phyloP scores from a whole-genome alignment of 2,797 vertebrate species.

The Girardinus metallicus region DNA sequence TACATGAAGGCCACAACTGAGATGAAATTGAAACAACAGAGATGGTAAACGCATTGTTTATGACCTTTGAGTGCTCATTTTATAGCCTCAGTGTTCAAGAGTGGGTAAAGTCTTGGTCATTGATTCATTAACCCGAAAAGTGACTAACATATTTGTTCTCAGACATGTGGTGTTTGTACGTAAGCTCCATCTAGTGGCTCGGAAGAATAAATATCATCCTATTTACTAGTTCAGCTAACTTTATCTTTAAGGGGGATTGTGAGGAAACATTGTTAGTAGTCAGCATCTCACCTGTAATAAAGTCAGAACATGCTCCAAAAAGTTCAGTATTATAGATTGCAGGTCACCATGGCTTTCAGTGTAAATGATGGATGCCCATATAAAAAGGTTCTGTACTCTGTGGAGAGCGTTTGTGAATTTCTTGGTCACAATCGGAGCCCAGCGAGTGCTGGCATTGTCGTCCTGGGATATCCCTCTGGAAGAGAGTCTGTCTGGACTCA shows the following conservation, averaged over 20 bases:
- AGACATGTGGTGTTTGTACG: neutral
- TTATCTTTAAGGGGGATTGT: neutral
- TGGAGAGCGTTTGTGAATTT: too few relatives aligned
- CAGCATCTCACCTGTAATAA: neutral
- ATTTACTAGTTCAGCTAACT: neutral
- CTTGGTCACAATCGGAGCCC: too few relatives aligned
- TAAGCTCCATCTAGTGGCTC: neutral
- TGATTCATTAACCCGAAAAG: neutral
- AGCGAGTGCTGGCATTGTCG: too few relatives aligned
- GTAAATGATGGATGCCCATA: neutral
- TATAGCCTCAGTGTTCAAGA: neutral
- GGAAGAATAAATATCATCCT: neutral
- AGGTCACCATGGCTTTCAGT: neutral
- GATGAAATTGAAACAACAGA: conserved; percentile 4
- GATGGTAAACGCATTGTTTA: neutral
- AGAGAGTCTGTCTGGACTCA: too few relatives aligned
- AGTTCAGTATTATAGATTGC: neutral
- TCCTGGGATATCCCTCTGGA: too few relatives aligned
- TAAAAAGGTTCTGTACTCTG: neutral
- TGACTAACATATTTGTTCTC: neutral
- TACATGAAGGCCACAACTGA: conserved; percentile 10
- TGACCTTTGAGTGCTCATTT: conserved; percentile 11
- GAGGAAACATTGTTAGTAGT: neutral
- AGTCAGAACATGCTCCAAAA: neutral
- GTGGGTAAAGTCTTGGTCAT: conserved; percentile 8